phyloP scores from a whole-genome alignment of 2,113 vertebrate genomes.

The Muntiacus muntjak region DNA sequence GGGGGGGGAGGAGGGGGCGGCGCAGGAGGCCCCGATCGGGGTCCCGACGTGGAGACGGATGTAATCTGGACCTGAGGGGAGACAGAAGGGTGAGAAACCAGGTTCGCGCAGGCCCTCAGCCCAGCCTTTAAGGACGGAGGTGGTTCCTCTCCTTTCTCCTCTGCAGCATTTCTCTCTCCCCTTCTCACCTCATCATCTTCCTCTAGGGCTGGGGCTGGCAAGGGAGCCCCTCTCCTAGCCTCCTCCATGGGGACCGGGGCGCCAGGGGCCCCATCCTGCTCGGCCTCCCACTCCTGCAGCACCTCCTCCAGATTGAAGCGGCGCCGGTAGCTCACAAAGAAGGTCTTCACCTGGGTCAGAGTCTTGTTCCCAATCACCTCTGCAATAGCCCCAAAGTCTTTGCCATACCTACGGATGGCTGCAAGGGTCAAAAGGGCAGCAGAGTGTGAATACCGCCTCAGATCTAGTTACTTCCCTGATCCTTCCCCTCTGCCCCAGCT shows the following conservation, averaged over 20 bases:
- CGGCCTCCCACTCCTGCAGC: conserved; percentile 92
- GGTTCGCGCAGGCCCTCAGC: neutral
- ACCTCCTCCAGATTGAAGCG: conserved; percentile 94
- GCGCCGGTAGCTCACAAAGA: conserved; percentile 92
- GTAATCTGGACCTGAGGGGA: conserved; percentile 82
- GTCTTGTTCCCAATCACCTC: conserved; percentile 94
- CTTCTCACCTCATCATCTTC: conserved; percentile 85
- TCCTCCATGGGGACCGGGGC: conserved; percentile 53
- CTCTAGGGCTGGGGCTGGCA: conserved; percentile 69
- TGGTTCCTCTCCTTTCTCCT: neutral
- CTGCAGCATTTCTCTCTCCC: neutral
- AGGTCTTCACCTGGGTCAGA: conserved; percentile 89
- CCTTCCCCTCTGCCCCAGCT: neutral
- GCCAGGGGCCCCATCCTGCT: conserved; percentile 84
- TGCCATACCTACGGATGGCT: conserved; percentile 92
- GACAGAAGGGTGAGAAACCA: neutral
- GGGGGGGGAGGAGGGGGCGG: conserved; percentile 68
- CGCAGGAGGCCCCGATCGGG: conserved; percentile 65
- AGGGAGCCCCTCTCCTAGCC: conserved; percentile 71
- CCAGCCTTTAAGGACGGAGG: neutral
- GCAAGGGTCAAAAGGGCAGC: neutral
- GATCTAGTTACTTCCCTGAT: neutral
- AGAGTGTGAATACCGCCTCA: neutral
- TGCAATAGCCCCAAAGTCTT: conserved; percentile 89
- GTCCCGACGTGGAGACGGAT: conserved; percentile 77